Conservation (phyloP, 2,113 vertebrate genomes). For the Nettapus auritus region DNA sequence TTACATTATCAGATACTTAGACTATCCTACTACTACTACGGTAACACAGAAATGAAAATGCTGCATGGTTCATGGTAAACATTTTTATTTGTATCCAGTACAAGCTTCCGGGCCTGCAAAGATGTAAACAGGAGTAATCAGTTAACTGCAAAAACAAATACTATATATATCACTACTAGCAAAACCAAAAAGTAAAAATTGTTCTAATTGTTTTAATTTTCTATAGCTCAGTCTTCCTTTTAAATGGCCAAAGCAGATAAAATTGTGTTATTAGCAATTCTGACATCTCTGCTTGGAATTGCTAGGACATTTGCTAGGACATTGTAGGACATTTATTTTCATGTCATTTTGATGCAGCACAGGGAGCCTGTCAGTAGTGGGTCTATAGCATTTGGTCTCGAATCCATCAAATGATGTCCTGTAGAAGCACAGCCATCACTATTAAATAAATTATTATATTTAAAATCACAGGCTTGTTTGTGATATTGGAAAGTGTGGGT, state of each 20-base stretch:
- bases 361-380: background rate
- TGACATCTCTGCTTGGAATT: background rate
- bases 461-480: background rate
- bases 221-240: background rate
- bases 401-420: background rate
- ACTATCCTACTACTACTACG: background rate
- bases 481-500: background rate
- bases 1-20: background rate
- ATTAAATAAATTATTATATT: background rate
- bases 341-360: background rate
- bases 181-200: background rate
- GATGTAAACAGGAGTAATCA: background rate
- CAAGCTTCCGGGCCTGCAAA: background rate
- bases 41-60: background rate
- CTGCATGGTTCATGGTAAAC: background rate
- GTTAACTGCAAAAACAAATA: background rate
- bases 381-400: background rate
- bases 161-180: background rate
- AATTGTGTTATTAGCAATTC: background rate
- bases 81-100: background rate
- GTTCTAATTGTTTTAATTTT: background rate
- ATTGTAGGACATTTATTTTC: background rate
- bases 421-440: background rate
- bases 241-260: background rate
- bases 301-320: too few relatives aligned